Evolutionary conservation across 1,140 invertebrate species (phyloP), one percentile per base, ranked within the genome.

Genomic region (Nasonia longicornis): DNA sequence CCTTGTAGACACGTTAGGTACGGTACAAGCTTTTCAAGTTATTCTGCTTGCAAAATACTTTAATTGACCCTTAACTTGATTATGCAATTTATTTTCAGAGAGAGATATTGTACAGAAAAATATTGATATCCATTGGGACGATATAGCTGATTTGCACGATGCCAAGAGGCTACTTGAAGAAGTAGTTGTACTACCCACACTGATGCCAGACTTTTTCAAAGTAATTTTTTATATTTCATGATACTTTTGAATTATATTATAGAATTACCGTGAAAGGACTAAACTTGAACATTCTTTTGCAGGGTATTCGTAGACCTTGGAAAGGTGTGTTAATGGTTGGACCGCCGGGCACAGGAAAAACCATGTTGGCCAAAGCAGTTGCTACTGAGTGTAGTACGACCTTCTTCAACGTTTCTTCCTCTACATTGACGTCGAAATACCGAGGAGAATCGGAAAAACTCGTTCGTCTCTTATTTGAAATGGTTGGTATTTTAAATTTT

Each of bases 311-410:
- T 35, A 90, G 96, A 84, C 96, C 96, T 69, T 97, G 96, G 96
- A 96, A 98, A 92, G 98, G 98, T 22, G 97, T 99, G 11, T 89
- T 99, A 77, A 98, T 99, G 98, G 97, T 98, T 81, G 98, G 98
- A 3, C 98, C 98, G 22, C 98, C 96, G 6, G 98, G 99, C 66
- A 99, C 98, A 3, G 99, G 99, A 16, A 99, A 99, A 93, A 99
- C 99, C 0, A 97, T 99, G 96, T 91, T 99, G 69, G 98, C 99
- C 22, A 99, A 99, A 92, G 99, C 98, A 11, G 98, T 99, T 4
- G 99, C 99, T 26, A 99, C 98, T 0, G 98, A 99, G 92, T 99
- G 98, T 91, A 96, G 97, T 29, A 99, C 98, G 71, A 99, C 98
- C 1, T 99, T 99, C 91, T 99, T 99, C 90, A 99, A 99, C 91